Percentiles rank a stretch among this genome's conserved stretches.
These are phyloP conservation scores for Telmatherina bonti DNA, from an alignment of 2,797 vertebrate species.

Conservation along the genomic window DNA sequence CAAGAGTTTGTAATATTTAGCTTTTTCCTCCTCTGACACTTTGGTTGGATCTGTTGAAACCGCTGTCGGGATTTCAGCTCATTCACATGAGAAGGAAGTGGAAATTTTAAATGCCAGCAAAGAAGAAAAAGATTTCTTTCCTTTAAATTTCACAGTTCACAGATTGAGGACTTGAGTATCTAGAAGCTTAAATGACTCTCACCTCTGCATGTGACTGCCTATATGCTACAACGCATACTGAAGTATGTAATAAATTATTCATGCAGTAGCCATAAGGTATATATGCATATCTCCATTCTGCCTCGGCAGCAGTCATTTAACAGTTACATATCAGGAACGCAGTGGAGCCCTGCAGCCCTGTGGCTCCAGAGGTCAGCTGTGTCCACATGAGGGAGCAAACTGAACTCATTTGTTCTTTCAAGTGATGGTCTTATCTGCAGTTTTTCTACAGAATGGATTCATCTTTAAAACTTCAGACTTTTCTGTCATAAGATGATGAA, in stretches of 20 bases:
- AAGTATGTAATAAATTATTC: slow-evolving; percentile 60
- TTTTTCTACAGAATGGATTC: background rate
- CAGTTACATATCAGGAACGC: slow-evolving; percentile 34
- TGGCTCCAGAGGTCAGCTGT: slow-evolving; percentile 16
- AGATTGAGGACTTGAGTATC: slow-evolving; percentile 24
- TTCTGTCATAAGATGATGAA: slow-evolving; percentile 42
- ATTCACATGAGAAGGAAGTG: slow-evolving; percentile 3
- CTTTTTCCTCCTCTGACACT: background rate
- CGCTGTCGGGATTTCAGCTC: background rate
- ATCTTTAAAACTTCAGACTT: slow-evolving; percentile 35
- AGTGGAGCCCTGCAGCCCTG: slow-evolving; percentile 14
- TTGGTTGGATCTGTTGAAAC: background rate
- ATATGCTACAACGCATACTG: slow-evolving; percentile 21
- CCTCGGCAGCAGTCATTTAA: slow-evolving; percentile 7
- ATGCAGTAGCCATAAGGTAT: slow-evolving; percentile 39
- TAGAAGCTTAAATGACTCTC: slow-evolving; percentile 20
- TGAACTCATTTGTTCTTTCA: slow-evolving; percentile 20
- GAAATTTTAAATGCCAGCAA: background rate
- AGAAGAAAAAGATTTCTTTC: slow-evolving; percentile 7
- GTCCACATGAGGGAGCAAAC: slow-evolving; percentile 17
- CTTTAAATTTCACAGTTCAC: slow-evolving; percentile 10
- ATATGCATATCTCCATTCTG: slow-evolving; percentile 14
- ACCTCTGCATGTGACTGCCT: slow-evolving; percentile 2
- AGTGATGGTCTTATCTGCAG: background rate
- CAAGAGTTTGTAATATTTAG: background rate